Percentiles rank a stretch among this genome's conserved stretches.
These are phyloP conservation scores for Cosmia trapezina DNA, from an alignment of 2,888 invertebrate species.

Conservation along the genomic window DNA sequence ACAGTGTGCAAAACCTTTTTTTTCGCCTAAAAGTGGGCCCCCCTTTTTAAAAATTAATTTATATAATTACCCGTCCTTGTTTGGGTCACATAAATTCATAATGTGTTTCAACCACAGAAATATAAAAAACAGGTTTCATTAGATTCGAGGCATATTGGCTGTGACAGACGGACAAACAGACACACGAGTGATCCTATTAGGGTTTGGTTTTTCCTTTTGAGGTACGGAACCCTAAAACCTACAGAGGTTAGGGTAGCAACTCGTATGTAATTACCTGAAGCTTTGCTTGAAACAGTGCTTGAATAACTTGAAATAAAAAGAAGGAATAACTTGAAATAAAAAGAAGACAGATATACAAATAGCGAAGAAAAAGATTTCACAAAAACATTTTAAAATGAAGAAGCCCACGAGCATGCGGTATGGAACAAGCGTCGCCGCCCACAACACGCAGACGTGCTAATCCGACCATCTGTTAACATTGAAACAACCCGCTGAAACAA, in stretches of 20 bases:
- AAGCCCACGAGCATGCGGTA: conserved; percentile 66
- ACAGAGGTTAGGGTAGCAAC: not conserved
- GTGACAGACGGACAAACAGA: no score
- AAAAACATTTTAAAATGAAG: conserved; percentile 55
- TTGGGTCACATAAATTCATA: no score
- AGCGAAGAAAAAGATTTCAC: conserved; percentile 34
- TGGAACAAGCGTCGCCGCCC: conserved; percentile 75
- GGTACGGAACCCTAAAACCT: not conserved
- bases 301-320: not conserved
- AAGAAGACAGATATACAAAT: conserved; percentile 8
- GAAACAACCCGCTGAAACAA: conserved; percentile 89
- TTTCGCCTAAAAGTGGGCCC: no score
- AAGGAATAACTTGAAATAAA: not conserved
- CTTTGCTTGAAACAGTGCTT: not conserved
- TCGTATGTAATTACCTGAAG: not conserved
- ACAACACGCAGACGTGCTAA: conserved; percentile 82
- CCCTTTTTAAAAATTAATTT: no score
- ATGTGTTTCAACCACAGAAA: no score
- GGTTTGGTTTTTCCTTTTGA: no score
- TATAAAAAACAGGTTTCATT: no score
- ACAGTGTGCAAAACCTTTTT: no score
- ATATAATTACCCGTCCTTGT: no score
- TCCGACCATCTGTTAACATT: conserved; percentile 88
- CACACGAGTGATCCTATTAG: no score
- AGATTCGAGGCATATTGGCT: no score